Evolutionary conservation across 2,797 vertebrate species (phyloP).

Genomic region (Poecilia picta): DNA sequence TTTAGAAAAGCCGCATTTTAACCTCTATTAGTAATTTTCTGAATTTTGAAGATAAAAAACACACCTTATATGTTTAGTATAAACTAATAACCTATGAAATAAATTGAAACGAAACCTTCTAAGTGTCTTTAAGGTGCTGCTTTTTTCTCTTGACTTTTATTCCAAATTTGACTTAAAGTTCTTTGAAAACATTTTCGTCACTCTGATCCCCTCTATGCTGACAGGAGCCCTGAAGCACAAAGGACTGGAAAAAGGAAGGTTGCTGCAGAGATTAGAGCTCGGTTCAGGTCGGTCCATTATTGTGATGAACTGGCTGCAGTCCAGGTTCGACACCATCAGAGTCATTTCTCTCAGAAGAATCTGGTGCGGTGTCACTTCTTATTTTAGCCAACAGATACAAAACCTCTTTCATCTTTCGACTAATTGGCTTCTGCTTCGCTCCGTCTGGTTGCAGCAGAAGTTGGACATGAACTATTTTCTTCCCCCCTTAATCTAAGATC

Average conservation of each 20-base stretch:
- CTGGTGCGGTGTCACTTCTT: neutral
- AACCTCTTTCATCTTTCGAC: slow-evolving; percentile 38
- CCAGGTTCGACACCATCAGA: slow-evolving; percentile 8
- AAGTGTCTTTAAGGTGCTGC: neutral
- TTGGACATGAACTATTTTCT: neutral
- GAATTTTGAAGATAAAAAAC: neutral
- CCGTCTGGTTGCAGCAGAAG: neutral
- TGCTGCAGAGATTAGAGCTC: slow-evolving; percentile 3
- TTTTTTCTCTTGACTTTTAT: neutral
- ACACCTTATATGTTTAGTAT: neutral
- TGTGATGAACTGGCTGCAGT: slow-evolving; percentile 31
- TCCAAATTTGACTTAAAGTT: neutral
- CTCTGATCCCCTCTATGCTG: too few species aligned
- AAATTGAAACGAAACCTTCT: too few species aligned
- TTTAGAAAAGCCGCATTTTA: neutral
- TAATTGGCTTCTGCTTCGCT: slow-evolving; percentile 31
- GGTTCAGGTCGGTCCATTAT: slow-evolving; percentile 17
- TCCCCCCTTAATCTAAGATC: slow-evolving; percentile 29
- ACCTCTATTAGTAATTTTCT: neutral
- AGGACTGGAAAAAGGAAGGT: neutral
- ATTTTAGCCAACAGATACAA: slow-evolving; percentile 17
- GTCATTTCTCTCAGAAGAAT: slow-evolving; percentile 14
- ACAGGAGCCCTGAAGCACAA: neutral
- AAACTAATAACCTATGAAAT: neutral
- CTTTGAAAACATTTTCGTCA: neutral